phyloP scores from a whole-genome alignment of 1,140 invertebrate species.

The Pachyrhynchus sulphureomaculatus region DNA sequence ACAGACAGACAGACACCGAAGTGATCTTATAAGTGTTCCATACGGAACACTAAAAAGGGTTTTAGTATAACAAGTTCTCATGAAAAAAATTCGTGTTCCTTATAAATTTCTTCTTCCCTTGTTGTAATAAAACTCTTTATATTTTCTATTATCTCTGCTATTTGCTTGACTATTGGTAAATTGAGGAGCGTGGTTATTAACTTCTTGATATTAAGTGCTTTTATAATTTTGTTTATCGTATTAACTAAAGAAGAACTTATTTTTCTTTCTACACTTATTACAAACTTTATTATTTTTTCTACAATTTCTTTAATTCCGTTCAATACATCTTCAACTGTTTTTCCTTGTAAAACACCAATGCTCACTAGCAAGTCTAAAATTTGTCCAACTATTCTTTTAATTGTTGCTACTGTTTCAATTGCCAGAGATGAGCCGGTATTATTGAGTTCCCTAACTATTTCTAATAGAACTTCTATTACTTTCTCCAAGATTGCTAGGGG shows the following conservation, averaged over 20 bases:
- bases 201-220: neutral
- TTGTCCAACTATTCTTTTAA: neutral
- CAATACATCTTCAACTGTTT: slow-evolving; percentile 11
- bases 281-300: neutral
- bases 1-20: too few relatives aligned
- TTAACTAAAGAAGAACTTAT: neutral
- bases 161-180: neutral
- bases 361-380: neutral
- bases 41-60: too few relatives aligned
- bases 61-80: too few relatives aligned
- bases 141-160: neutral
- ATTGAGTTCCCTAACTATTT: neutral
- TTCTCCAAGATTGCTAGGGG: too few relatives aligned
- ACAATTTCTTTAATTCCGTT: neutral
- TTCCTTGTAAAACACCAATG: slow-evolving; percentile 4
- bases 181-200: neutral
- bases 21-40: too few relatives aligned
- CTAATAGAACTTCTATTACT: too few relatives aligned
- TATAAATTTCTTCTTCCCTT: too few relatives aligned
- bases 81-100: too few relatives aligned
- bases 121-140: neutral
- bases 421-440: neutral
- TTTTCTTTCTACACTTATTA: neutral
- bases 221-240: neutral
- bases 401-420: neutral